Conservation (phyloP, 1,140 invertebrate genomes). For the Lerema accius region DNA sequence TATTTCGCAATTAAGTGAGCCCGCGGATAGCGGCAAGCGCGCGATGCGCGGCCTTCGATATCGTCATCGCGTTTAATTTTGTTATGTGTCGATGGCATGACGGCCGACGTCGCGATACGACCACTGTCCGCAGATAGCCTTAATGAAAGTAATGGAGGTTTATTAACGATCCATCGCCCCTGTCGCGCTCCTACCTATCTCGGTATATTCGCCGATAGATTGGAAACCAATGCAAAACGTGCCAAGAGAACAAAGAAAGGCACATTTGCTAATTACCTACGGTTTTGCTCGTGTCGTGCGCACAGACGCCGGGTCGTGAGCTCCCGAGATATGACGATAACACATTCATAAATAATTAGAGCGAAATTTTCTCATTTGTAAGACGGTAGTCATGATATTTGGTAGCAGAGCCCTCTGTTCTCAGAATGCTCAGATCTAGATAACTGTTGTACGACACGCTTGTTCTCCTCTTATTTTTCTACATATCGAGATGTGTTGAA, state of each 20-base stretch:
- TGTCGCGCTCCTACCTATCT: conserved; percentile 53
- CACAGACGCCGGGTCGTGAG: conserved; percentile 79
- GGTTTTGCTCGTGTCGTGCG: conserved; percentile 80
- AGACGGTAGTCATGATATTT: conserved; percentile 82
- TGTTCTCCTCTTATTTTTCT: conserved; percentile 68
- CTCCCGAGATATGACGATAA: conserved; percentile 81
- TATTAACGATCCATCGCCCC: conserved; percentile 75
- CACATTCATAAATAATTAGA: conserved; percentile 83
- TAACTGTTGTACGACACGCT: conserved; percentile 74
- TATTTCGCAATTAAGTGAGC: conserved; percentile 76
- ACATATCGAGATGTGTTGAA: conserved; percentile 55
- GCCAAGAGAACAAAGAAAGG: conserved; percentile 80
- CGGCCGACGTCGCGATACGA: conserved; percentile 71
- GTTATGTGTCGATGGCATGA: conserved; percentile 77
- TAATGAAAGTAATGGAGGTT: conserved; percentile 82
- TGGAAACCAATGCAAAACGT: conserved; percentile 70
- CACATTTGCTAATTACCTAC: conserved; percentile 81
- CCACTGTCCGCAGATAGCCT: conserved; percentile 75
- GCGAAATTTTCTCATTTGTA: conserved; percentile 83
- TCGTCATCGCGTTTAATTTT: conserved; percentile 78
- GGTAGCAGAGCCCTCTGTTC: conserved; percentile 74
- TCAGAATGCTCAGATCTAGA: conserved; percentile 76
- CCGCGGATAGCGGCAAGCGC: conserved; percentile 51
- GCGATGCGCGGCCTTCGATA: conserved; percentile 73
- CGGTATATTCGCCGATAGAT: conserved; percentile 69